These are phyloP conservation scores for Rhinoptilus africanus DNA, from an alignment of 2,113 vertebrate species.

Conservation along the genomic window DNA sequence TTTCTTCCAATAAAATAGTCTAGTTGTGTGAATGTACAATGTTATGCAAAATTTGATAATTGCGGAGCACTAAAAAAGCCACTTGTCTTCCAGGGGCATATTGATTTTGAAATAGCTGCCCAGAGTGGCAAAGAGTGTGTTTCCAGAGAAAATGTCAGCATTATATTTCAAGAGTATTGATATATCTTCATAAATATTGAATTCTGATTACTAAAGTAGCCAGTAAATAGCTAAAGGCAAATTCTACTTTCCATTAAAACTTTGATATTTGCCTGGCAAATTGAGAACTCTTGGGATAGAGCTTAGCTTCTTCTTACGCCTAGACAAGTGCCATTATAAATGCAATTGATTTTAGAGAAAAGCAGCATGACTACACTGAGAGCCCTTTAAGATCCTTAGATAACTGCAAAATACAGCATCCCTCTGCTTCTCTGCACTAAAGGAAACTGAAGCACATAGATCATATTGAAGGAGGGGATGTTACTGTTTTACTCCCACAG, in stretches of 20 bases:
- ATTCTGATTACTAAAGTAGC: slow-evolving; percentile 5
- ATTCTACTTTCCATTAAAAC: slow-evolving; percentile 1
- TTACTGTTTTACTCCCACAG: not conserved
- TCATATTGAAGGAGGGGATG: not conserved
- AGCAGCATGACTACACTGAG: not conserved
- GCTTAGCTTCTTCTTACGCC: not conserved
- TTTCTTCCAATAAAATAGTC: not conserved
- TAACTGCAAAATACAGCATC: not conserved
- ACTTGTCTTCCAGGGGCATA: not conserved
- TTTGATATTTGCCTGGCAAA: slow-evolving; percentile 15
- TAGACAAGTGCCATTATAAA: not conserved
- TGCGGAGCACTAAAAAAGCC: not conserved
- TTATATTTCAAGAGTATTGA: slow-evolving; percentile 20
- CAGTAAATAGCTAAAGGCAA: slow-evolving; percentile 27
- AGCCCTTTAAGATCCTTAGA: not conserved
- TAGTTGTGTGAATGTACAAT: not conserved
- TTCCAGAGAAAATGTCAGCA: slow-evolving; percentile 36
- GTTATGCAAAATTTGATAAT: not conserved
- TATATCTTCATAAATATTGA: slow-evolving; percentile 15
- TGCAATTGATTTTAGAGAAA: slow-evolving; percentile 13
- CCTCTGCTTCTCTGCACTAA: not conserved
- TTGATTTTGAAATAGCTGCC: not conserved
- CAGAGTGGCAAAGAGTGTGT: not conserved
- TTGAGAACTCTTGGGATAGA: not conserved
- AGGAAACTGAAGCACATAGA: not conserved